Base-by-base conservation (phyloP, 2,113 vertebrate species). In the Erinaceus europaeus region DNA sequence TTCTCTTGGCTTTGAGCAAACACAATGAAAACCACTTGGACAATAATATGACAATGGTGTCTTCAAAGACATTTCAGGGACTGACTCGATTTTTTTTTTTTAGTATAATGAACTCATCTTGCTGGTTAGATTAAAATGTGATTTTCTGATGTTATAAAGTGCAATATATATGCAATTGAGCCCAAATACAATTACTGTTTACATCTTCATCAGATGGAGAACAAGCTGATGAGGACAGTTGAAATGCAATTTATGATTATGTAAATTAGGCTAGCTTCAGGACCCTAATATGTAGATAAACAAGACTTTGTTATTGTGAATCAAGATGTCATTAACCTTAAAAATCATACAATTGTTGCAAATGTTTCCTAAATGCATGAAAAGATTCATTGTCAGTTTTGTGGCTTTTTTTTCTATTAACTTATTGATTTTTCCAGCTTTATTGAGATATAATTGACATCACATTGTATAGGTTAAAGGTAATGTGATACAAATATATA, bases 201-300 rank as follows among this genome's bases (percentile, higher is more conserved):
- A 95, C 84, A 48, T 97, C 97, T 95, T 96, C 94, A 96, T 96
- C 96, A 95, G 95, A 90, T 80, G 84, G 92, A 91, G 95, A 96
- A 91, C 94, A 92, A 92, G 75, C 95, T 95, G 94, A 94, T 93
- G 95, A 96, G 95, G 92, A 95, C 95, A 94, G 94, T 94, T 95
- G 90, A 93, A 93, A 94, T 96, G 93, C 95, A 97, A 94, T 96
- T 96, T 96, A 79, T 94, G 96, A 97, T 97, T 96, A 97, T 96
- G 96, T 82, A 97, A 97, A 97, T 97, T 55, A 94, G 94, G 86
- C 94, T 96, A 76, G 94, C 95, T 96, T 96, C 92, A 82, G 95
- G 94, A 91, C 75, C 84, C 80, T 94, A 83, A 94, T 95, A 94
- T 88, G 89, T 91, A 95, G 94, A 95, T 95, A 94, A 96, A 96